Conservation (phyloP, 1,140 invertebrate genomes). For the Berghia stephanieae region DNA sequence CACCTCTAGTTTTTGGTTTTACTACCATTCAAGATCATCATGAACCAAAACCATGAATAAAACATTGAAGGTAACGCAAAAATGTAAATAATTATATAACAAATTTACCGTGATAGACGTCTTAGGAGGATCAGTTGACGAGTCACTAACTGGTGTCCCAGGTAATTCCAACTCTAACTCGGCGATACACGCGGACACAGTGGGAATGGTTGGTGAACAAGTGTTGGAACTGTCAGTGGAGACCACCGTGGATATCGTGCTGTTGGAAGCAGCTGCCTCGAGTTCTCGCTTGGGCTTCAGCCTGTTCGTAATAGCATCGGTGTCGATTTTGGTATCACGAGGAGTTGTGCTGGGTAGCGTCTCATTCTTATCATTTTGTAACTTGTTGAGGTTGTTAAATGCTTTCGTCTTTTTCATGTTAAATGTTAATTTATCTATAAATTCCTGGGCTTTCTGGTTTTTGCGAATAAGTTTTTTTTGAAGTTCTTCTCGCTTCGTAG, state of each 20-base stretch:
- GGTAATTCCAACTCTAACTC: constrained; percentile 37
- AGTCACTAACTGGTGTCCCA: constrained; percentile 35
- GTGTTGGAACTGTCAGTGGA: not conserved
- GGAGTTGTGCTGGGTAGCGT: constrained; percentile 35
- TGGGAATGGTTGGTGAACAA: constrained; percentile 30
- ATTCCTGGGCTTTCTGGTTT: constrained; percentile 53
- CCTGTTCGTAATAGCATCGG: not conserved
- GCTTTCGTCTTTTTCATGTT: constrained; percentile 40
- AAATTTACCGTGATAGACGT: constrained; percentile 15
- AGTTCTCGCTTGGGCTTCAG: not conserved
- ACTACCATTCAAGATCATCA: too few species aligned
- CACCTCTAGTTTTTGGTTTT: constrained; percentile 24
- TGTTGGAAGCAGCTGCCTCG: not conserved
- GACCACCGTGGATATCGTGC: not conserved
- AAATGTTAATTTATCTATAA: constrained; percentile 51
- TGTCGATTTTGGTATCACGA: constrained; percentile 10
- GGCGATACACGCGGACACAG: constrained; percentile 43
- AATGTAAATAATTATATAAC: not conserved
- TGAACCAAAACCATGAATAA: constrained; percentile 22
- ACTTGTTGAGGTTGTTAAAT: constrained; percentile 34
- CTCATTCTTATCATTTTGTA: constrained; percentile 33
- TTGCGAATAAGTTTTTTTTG: constrained; percentile 54
- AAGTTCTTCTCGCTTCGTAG: constrained; percentile 54
- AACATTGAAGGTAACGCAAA: constrained; percentile 29
- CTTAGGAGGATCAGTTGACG: constrained; percentile 12